These are phyloP conservation scores for Drosophila mulleri DNA, from an alignment of 2,888 invertebrate genomes.

Conservation along the genomic window DNA sequence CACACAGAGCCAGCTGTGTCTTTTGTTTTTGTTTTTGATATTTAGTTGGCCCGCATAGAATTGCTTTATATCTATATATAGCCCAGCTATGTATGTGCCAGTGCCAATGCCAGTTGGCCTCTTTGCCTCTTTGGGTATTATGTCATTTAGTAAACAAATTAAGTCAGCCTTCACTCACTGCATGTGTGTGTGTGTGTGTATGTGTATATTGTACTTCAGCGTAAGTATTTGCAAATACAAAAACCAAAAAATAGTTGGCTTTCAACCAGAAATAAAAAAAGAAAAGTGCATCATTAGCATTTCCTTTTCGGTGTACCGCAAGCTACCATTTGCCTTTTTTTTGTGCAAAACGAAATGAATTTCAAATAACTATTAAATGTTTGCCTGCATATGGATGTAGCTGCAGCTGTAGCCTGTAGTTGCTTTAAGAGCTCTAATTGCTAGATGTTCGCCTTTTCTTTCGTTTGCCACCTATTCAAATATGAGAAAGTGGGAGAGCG, in stretches of 20 bases:
- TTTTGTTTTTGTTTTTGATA: constrained; percentile 29
- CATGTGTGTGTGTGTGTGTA: background rate
- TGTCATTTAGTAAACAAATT: constrained; percentile 77
- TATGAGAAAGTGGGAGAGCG: background rate
- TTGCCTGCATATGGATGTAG: background rate
- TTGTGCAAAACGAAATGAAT: background rate
- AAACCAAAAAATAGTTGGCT: constrained; percentile 33
- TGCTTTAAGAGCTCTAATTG: constrained; percentile 24
- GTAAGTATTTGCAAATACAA: constrained; percentile 56
- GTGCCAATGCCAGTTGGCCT: constrained; percentile 36
- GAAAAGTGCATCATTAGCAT: constrained; percentile 46
- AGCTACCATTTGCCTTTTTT: constrained; percentile 24
- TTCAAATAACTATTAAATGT: background rate
- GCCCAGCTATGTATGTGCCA: constrained; percentile 3
- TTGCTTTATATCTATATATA: constrained; percentile 28
- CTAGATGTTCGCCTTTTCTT: constrained; percentile 13
- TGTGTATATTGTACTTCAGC: constrained; percentile 29
- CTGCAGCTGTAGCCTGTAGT: background rate
- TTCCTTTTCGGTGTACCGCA: constrained; percentile 20
- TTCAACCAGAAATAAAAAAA: background rate
- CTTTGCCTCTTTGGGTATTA: constrained; percentile 52
- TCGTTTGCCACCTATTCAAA: background rate
- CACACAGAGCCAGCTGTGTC: constrained; percentile 11
- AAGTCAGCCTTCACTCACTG: constrained; percentile 40
- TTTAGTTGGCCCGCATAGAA: constrained; percentile 26